These are phyloP conservation scores for Eledone cirrhosa DNA, from an alignment of 2,888 invertebrate species.

Conservation along the genomic window DNA sequence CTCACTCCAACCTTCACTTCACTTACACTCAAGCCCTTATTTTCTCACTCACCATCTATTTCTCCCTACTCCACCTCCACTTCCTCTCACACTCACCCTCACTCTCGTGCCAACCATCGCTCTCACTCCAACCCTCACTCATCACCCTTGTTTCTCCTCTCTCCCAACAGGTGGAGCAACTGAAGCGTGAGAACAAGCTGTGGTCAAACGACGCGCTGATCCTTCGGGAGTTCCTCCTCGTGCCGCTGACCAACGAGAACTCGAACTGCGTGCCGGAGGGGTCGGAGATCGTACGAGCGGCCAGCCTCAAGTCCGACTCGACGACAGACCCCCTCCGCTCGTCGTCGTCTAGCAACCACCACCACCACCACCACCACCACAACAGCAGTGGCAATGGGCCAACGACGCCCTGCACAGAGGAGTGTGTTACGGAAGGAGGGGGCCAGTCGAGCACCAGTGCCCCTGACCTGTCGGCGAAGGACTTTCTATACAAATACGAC, in stretches of 20 bases:
- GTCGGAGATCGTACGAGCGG: constrained; percentile 40
- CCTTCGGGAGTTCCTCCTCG: constrained; percentile 85
- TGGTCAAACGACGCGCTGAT: constrained; percentile 94
- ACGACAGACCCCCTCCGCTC: neutral
- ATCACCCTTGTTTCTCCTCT: neutral
- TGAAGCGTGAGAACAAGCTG: constrained; percentile 87
- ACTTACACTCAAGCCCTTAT: too few species aligned
- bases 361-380: too few species aligned
- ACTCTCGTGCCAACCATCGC: too few species aligned
- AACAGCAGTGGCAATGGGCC: too few species aligned
- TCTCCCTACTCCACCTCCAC: too few species aligned
- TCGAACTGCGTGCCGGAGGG: constrained; percentile 44
- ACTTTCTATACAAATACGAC: constrained; percentile 68
- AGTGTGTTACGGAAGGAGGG: neutral
- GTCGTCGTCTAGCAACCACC: neutral
- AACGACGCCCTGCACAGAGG: neutral
- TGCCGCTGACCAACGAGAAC: constrained; percentile 72
- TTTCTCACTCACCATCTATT: too few species aligned
- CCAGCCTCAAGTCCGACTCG: constrained; percentile 32
- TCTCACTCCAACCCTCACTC: neutral
- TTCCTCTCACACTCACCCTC: too few species aligned
- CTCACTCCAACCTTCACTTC: too few species aligned
- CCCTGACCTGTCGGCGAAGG: constrained; percentile 37
- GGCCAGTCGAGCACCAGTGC: neutral
- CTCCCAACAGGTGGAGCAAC: constrained; percentile 94